Conservation (phyloP, 2,113 vertebrate species). For the Podilymbus podiceps region DNA sequence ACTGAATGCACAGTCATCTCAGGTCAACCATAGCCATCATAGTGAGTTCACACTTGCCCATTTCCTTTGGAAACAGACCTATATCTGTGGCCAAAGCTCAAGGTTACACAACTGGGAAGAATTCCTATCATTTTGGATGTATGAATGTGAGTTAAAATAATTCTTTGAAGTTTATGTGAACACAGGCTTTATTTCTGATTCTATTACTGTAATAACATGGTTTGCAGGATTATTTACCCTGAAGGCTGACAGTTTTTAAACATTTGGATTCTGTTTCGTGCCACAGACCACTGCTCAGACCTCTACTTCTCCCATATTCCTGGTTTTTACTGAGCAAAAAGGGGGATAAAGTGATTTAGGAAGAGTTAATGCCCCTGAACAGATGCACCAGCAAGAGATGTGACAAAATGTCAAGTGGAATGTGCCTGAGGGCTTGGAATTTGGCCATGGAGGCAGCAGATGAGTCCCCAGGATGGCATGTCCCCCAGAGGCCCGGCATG, state of each 20-base stretch:
- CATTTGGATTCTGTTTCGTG: not conserved
- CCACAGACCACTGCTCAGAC: not conserved
- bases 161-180: not conserved
- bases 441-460: constrained; percentile 77
- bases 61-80: not conserved
- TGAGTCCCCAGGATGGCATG: constrained; percentile 83
- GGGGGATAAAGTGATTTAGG: constrained; percentile 75
- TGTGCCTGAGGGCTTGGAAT: constrained; percentile 79
- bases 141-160: not conserved
- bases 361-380: constrained; percentile 78
- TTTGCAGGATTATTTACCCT: not conserved
- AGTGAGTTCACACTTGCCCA: not conserved
- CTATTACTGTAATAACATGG: not conserved
- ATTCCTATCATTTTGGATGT: not conserved
- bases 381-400: constrained; percentile 79
- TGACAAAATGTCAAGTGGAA: constrained; percentile 89
- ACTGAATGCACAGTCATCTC: not conserved
- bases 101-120: not conserved
- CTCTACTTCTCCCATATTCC: not conserved
- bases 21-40: not conserved
- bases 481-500: constrained; percentile 76
- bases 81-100: not conserved
- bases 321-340: constrained; percentile 42
- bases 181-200: not conserved
- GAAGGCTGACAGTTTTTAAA: not conserved